Conservation (phyloP, 2,888 invertebrate species). For the Phalangium opilio region DNA sequence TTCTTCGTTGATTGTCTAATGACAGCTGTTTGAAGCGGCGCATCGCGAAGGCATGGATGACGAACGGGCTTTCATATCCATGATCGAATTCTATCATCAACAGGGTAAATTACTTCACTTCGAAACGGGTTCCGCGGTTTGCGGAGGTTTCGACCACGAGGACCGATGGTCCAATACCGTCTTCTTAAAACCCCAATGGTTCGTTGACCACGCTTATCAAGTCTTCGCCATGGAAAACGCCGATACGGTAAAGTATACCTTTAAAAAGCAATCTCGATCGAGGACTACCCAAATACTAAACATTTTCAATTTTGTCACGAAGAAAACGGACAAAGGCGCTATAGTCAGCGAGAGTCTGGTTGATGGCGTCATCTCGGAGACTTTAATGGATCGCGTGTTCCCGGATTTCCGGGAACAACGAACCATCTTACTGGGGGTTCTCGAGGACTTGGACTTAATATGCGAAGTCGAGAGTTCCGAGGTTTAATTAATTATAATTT, state of each 20-base stretch:
- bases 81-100: constrained; percentile 33
- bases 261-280: constrained; percentile 1
- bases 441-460: constrained; percentile 12
- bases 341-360: not conserved
- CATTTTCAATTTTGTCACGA: not conserved
- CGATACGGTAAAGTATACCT: not conserved
- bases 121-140: constrained; percentile 25
- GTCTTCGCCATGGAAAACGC: constrained; percentile 6
- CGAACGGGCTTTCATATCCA: constrained; percentile 27
- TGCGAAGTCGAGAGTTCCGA: constrained; percentile 2
- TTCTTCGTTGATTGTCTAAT: constrained; percentile 9
- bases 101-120: constrained; percentile 30
- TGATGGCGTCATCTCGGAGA: not conserved
- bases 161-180: constrained; percentile 25
- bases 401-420: constrained; percentile 8
- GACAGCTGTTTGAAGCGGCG: constrained; percentile 29
- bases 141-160: constrained; percentile 2
- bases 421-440: constrained; percentile 9
- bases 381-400: constrained; percentile 7
- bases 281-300: not conserved
- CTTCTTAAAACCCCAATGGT: constrained; percentile 32
- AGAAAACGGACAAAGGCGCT: not conserved
- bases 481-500: too few species aligned
- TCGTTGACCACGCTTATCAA: constrained; percentile 23
- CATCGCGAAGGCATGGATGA: constrained; percentile 26